Evolutionary conservation across 2,888 invertebrate species (phyloP).

Genomic region (Rotaria sp.): DNA sequence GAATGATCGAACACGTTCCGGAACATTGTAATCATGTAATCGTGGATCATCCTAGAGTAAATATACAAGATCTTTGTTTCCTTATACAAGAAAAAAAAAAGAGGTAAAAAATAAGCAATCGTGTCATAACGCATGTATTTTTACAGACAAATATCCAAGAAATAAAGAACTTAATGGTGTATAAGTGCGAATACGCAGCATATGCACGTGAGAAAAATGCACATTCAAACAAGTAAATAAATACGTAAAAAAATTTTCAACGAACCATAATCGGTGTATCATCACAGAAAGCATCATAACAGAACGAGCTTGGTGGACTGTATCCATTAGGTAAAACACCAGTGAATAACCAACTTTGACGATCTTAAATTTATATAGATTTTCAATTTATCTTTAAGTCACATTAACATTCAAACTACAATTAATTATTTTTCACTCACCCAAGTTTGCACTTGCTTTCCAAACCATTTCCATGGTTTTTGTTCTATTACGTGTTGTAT

Average conservation of each 20-base stretch:
- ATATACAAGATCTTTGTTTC: too few relatives aligned
- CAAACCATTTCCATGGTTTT: slow-evolving; percentile 75
- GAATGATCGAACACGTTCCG: slow-evolving; percentile 61
- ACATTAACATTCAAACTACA: background rate
- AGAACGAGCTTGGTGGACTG: slow-evolving; percentile 78
- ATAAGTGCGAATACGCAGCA: background rate
- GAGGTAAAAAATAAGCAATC: too few relatives aligned
- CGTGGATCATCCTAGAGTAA: slow-evolving; percentile 63
- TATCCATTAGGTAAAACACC: slow-evolving; percentile 69
- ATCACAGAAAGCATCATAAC: slow-evolving; percentile 77
- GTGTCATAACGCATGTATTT: too few relatives aligned
- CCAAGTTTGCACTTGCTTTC: slow-evolving; percentile 63
- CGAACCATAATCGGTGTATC: slow-evolving; percentile 66
- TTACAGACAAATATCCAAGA: background rate
- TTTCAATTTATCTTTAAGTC: background rate
- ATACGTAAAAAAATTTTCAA: background rate
- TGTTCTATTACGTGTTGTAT: slow-evolving; percentile 60
- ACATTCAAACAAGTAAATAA: background rate
- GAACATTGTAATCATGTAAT: slow-evolving; percentile 76
- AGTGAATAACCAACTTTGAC: slow-evolving; percentile 65
- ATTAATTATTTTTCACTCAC: slow-evolving; percentile 44
- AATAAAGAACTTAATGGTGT: background rate
- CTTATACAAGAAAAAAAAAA: background rate
- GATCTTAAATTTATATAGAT: slow-evolving; percentile 44
- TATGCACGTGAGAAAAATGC: too few relatives aligned